Base-by-base conservation (phyloP, 2,888 invertebrate genomes). In the Hydriomena furcata region DNA sequence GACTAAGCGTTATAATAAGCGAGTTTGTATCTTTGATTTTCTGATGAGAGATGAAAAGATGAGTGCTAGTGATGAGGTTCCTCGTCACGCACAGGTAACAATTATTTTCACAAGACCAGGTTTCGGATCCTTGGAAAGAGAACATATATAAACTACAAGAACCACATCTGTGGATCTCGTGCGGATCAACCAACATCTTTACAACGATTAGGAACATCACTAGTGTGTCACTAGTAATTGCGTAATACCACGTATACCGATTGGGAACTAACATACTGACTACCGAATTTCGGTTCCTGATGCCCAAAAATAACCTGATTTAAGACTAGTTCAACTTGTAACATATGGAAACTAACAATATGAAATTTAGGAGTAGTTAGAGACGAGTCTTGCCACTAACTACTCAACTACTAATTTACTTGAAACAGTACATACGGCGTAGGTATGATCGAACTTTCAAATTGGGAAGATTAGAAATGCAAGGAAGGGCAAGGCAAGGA, bases 241-340 rank as follows among this genome's bases (percentile, higher is more conserved):
- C 50, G 48, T 48, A 56, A 68, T 66, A 70, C 66, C 64, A 70
- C 54, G 60, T n/a, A n/a, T n/a, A 60, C 57, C 35, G 13, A 28
- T 34, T 48, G 34, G 27, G 32, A 27, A 23, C 45, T 41, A 31
- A 28, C 42, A 27, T 30, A 13, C 7, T 35, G 31, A 41, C 41
- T 23, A 42, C 52, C 37, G 46, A 46, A 42, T 42, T 46, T 28
- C 13, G 46, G 41, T 52, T 27, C 36, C 41, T 37, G 25, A 45
- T 36, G 41, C 36, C 44, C 31, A 35, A 25, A 36, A 31, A 37
- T 46, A 38, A 37, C 25, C 17, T 28, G 7, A 38, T 28, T 38
- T 17, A 32, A 32, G n/a, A n/a, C n/a, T n/a, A n/a, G n/a, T n/a
- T n/a, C n/a, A n/a, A n/a, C n/a, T n/a, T n/a, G n/a, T n/a, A n/a